Conservation (phyloP, 92 coral and sea anemone genomes). For the Galaxea fascicularis region DNA sequence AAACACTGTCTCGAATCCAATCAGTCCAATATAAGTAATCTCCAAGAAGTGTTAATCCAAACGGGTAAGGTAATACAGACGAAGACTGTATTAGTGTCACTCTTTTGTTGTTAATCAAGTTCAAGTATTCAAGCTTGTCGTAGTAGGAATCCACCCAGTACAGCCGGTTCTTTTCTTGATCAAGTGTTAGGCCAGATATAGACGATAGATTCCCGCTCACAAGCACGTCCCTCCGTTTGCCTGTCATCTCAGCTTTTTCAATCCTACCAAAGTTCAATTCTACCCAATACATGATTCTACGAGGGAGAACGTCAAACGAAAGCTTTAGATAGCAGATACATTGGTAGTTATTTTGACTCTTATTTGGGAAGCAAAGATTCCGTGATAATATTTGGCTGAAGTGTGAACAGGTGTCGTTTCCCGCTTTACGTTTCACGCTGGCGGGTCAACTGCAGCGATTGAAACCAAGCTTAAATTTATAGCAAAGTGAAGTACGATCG, state of each 20-base stretch:
- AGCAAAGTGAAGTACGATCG: too few species aligned
- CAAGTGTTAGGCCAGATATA: conserved; percentile 10
- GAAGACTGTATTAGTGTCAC: neutral
- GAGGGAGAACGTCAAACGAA: neutral
- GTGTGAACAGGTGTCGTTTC: too few species aligned
- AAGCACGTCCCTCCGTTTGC: conserved; percentile 22
- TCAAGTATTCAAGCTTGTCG: conserved; percentile 29
- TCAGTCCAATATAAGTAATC: conserved; percentile 53
- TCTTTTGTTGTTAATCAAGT: conserved; percentile 17
- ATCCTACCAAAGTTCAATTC: conserved; percentile 34
- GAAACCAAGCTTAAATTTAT: too few species aligned
- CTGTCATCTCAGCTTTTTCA: conserved; percentile 53
- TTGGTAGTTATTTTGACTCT: too few species aligned
- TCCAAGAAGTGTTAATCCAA: conserved; percentile 40
- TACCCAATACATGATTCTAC: conserved; percentile 60
- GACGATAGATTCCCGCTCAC: conserved; percentile 9
- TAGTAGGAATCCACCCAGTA: conserved; percentile 16
- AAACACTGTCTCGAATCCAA: neutral
- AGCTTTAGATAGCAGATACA: too few species aligned
- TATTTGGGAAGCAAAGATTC: too few species aligned
- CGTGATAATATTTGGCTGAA: too few species aligned
- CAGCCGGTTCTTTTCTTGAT: neutral
- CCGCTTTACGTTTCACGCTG: too few species aligned
- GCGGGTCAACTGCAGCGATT: too few species aligned
- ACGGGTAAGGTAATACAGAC: neutral